These are phyloP conservation scores for Oncorhynchus keta DNA, from an alignment of 2,113 vertebrate species.

Conservation along the genomic window DNA sequence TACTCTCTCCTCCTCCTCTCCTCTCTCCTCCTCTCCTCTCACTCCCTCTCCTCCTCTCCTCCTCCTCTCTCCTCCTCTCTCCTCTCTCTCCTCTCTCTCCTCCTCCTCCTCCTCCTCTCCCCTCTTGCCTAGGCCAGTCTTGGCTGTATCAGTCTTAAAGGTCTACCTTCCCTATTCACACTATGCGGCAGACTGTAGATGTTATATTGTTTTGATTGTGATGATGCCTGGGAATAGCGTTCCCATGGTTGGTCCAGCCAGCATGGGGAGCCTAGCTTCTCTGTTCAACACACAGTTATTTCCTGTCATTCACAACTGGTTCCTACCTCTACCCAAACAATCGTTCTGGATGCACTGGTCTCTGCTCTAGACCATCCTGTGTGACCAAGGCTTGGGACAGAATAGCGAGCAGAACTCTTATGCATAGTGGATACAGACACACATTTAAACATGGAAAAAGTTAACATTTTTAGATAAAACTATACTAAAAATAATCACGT, in stretches of 20 bases:
- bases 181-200: conserved; percentile 31
- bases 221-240: conserved; percentile 39
- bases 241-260: conserved; percentile 66
- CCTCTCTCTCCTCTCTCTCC: too few relatives aligned
- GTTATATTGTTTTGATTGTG: conserved; percentile 60
- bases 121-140: neutral
- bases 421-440: neutral
- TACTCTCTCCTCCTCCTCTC: too few relatives aligned
- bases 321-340: conserved; percentile 70
- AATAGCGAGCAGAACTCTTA: neutral
- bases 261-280: conserved; percentile 26
- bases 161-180: neutral
- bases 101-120: neutral
- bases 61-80: neutral
- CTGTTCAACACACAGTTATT: conserved; percentile 51
- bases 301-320: conserved; percentile 72
- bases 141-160: neutral
- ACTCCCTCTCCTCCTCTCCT: neutral
- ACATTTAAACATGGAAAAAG: too few relatives aligned
- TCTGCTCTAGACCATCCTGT: conserved; percentile 17
- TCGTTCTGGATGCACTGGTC: neutral
- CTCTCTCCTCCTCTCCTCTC: too few relatives aligned
- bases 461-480: too few relatives aligned
- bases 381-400: neutral
- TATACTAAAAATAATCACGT: too few relatives aligned